phyloP scores from a whole-genome alignment of 2,888 invertebrate species.

The Euspilapteryx auroguttella region DNA sequence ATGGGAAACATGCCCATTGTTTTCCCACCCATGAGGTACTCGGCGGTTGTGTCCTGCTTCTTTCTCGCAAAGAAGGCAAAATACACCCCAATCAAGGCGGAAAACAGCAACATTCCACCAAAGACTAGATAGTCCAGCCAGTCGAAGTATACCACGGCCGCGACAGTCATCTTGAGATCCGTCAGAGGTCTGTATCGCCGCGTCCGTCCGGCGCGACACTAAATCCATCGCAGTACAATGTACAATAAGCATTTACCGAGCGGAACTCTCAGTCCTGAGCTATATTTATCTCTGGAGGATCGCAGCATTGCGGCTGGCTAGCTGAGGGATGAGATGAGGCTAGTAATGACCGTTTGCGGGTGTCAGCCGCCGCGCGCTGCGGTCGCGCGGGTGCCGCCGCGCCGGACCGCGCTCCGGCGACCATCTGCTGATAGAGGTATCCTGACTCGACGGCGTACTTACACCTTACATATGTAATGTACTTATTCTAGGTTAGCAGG shows the following conservation, averaged over 20 bases:
- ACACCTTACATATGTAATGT: no score
- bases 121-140: slow-evolving; percentile 69
- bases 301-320: slow-evolving; percentile 23
- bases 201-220: slow-evolving; percentile 28
- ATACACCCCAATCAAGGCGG: slow-evolving; percentile 69
- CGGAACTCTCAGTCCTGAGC: slow-evolving; percentile 25
- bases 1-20: slow-evolving; percentile 79
- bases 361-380: slow-evolving; percentile 10
- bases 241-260: slow-evolving; percentile 31
- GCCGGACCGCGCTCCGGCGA: no score
- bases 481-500: no score
- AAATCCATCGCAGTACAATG: slow-evolving; percentile 31
- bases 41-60: slow-evolving; percentile 69
- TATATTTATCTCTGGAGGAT: no score
- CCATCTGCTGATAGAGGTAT: no score
- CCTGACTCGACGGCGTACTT: no score
- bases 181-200: slow-evolving; percentile 9
- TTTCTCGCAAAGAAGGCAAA: slow-evolving; percentile 70
- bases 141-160: slow-evolving; percentile 58
- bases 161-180: slow-evolving; percentile 21
- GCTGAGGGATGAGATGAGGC: slow-evolving; percentile 38
- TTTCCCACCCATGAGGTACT: slow-evolving; percentile 75
- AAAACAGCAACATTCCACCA: slow-evolving; percentile 64
- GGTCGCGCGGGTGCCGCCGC: no score
- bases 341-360: slow-evolving; percentile 33